Evolutionary conservation across 2,888 invertebrate genomes (phyloP).

Genomic region (Agrilus biguttatus): DNA sequence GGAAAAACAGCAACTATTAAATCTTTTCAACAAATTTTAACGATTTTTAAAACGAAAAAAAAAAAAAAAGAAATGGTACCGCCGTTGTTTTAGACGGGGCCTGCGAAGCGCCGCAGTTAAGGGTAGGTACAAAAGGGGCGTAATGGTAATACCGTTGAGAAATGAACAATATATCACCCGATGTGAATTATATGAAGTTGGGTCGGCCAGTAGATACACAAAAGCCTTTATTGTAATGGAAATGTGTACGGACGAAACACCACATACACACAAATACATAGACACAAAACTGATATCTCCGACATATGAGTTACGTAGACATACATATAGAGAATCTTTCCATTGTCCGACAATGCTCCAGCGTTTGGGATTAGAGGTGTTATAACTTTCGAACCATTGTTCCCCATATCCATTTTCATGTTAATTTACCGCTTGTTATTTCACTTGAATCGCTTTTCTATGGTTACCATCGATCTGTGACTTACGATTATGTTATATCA

Average conservation of each 20-base stretch:
- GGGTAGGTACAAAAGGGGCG: background rate
- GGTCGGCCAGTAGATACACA: conserved; percentile 10
- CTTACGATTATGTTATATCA: too few species aligned
- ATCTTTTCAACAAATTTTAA: too few species aligned
- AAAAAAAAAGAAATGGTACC: too few species aligned
- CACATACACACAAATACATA: too few species aligned
- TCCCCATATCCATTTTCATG: conserved; percentile 13
- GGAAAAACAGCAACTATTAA: too few species aligned
- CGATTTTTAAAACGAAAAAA: too few species aligned
- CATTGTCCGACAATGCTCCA: conserved; percentile 14
- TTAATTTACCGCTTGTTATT: conserved; percentile 11
- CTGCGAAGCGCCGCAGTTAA: too few species aligned
- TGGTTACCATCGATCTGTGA: too few species aligned
- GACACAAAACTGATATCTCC: too few species aligned
- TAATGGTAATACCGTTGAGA: conserved; percentile 3
- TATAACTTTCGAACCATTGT: conserved; percentile 16
- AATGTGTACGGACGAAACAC: conserved; percentile 11
- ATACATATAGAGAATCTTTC: conserved; percentile 14
- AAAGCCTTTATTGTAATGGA: conserved; percentile 15
- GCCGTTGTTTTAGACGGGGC: too few species aligned
- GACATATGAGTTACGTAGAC: conserved; percentile 3
- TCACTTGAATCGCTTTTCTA: background rate
- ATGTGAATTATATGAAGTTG: conserved; percentile 18
- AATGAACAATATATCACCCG: conserved; percentile 16
- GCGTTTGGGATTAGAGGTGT: conserved; percentile 15